Conservation (phyloP, 1,140 invertebrate genomes). For the Hermatobates lingyangjiaoensis region DNA sequence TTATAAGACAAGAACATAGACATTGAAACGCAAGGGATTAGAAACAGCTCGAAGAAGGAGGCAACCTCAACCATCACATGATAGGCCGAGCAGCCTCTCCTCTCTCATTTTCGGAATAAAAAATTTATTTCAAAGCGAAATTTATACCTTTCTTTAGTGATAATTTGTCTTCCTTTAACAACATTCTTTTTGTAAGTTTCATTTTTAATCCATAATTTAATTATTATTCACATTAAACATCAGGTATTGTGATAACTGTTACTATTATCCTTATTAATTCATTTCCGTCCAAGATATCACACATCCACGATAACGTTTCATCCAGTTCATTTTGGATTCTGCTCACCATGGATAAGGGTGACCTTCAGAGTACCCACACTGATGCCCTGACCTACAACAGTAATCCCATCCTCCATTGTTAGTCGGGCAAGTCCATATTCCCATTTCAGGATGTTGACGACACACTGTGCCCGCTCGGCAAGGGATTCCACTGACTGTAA, state of each 20-base stretch:
- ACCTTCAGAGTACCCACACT: constrained; percentile 60
- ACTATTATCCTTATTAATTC: not conserved
- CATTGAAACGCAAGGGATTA: too few relatives aligned
- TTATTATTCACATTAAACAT: not conserved
- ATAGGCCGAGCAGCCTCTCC: too few relatives aligned
- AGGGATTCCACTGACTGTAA: constrained; percentile 55
- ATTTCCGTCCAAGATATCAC: not conserved
- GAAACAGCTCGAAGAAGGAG: too few relatives aligned
- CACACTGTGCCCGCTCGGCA: constrained; percentile 49
- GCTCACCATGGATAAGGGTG: constrained; percentile 52
- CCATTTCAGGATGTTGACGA: constrained; percentile 44
- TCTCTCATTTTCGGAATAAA: too few relatives aligned
- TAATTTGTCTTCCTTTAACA: not conserved
- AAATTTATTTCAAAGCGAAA: too few relatives aligned
- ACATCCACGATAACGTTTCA: not conserved
- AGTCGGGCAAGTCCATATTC: constrained; percentile 58
- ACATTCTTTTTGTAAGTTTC: not conserved
- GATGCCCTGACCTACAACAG: constrained; percentile 55
- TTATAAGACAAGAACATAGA: too few relatives aligned
- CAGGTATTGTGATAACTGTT: not conserved
- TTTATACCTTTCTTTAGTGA: too few relatives aligned
- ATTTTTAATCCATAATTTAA: not conserved
- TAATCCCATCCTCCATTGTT: constrained; percentile 62
- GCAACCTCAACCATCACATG: too few relatives aligned
- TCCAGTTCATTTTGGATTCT: not conserved